Percentiles rank a stretch among this genome's conserved stretches.
phyloP scores from a whole-genome alignment of 2,797 vertebrate genomes.

The Caiman crocodilus region DNA sequence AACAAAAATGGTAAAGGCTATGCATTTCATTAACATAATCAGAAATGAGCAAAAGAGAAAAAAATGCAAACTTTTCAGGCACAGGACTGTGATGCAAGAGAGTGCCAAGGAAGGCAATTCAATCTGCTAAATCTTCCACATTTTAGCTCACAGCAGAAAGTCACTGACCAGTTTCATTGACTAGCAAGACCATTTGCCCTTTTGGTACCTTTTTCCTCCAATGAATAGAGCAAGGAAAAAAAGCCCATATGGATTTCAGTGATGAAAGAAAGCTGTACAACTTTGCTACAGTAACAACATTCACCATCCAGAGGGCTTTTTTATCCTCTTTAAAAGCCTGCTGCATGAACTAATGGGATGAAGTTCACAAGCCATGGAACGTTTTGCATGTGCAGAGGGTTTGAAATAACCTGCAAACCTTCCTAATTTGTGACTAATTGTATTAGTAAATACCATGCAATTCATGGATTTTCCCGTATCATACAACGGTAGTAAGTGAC shows the following conservation, averaged over 20 bases:
- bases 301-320: neutral
- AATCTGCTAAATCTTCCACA: neutral
- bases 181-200: neutral
- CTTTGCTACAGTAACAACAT: fast-evolving
- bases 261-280: neutral
- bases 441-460: neutral
- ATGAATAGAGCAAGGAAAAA: neutral
- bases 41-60: neutral
- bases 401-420: slow-evolving; percentile 3
- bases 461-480: neutral
- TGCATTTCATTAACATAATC: slow-evolving; percentile 54
- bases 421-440: neutral
- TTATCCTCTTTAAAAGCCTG: neutral
- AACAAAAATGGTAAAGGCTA: slow-evolving; percentile 1
- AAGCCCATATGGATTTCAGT: neutral
- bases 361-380: neutral
- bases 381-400: neutral
- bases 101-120: slow-evolving; percentile 38
- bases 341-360: neutral
- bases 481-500: neutral
- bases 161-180: slow-evolving; percentile 53
- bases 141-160: slow-evolving; percentile 61
- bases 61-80: neutral
- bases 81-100: neutral
- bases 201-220: neutral